Evolutionary conservation across 2,113 vertebrate species (phyloP), one percentile per base, ranked within the genome.

Genomic region (Tricholaema leucomelas): DNA sequence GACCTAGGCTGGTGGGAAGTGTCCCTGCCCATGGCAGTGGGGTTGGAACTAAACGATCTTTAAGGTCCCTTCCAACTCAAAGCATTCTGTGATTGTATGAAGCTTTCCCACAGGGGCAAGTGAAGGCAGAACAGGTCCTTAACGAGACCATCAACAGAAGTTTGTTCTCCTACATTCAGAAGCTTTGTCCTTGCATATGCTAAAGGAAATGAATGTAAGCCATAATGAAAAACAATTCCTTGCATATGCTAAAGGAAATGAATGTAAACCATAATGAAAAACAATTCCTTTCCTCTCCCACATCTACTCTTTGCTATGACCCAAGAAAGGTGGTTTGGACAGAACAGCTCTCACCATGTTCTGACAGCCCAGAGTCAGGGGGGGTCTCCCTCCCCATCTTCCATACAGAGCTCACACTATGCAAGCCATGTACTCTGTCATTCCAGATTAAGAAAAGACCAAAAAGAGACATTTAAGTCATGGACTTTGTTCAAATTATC

Each of bases 401-500:
- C 79, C 38, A 59, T 64, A 85, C 36, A 82, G 54, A 58, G 36
- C 25, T 81, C 23, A 9, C 6, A 11, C 56, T 58, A 52, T 42
- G 31, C 40, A 65, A 66, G 36, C 21, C 83, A 79, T 46, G 23
- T 48, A 48, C 67, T 82, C 79, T 63, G 77, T 42, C 72, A 85
- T 63, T 82, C 1, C 0, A 16, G 78, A 79, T 82, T 59, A 46
- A 42, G 46, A 84, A 86, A 79, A 66, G 40, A 90, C 81, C 64
- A 85, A 71, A 90, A 79, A 74, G 64, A 82, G 71, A 84, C 72
- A 60, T 91, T 82, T 56, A 77, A 95, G 25, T 82, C 46, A 89
- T 66, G 67, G 86, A 87, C 33, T 87, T 92, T 64, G 66, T 92
- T 93, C 94, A 95, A 91, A 93, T 93, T 80, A 94, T 74, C 87